Conservation (phyloP, 2,888 invertebrate species). For the Leptopilina myrica region DNA sequence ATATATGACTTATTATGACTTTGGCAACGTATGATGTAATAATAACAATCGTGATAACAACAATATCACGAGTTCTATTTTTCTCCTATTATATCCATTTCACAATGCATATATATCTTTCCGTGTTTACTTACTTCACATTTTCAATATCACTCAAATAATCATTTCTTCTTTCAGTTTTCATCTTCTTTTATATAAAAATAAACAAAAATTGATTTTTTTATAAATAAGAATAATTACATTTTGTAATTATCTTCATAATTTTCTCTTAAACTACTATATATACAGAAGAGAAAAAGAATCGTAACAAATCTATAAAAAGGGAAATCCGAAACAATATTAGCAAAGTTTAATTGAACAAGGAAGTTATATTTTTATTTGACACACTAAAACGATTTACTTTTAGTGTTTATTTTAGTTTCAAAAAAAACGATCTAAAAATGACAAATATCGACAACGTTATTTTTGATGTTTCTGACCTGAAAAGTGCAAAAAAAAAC, state of each 20-base stretch:
- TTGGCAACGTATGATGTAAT: background rate
- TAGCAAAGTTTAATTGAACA: no score
- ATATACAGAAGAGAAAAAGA: background rate
- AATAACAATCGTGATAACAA: background rate
- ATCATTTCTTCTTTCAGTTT: background rate
- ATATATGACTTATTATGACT: slow-evolving; percentile 21
- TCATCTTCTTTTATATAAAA: background rate
- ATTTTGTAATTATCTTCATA: background rate
- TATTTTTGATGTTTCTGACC: no score
- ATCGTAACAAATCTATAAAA: no score
- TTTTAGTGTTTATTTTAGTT: no score
- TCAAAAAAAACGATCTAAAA: no score
- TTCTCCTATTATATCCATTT: slow-evolving; percentile 6
- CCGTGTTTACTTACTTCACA: background rate
- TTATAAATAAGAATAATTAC: background rate
- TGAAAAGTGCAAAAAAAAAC: no score
- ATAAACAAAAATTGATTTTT: no score
- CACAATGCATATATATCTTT: background rate
- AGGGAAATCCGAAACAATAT: no score
- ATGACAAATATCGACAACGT: no score
- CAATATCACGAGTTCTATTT: slow-evolving; percentile 4
- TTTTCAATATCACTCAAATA: background rate
- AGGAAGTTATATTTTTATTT: no score
- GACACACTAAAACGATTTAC: no score
- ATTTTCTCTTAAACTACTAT: no score